Conservation (phyloP, 2,888 invertebrate genomes). For the Melinaea menophilus region DNA sequence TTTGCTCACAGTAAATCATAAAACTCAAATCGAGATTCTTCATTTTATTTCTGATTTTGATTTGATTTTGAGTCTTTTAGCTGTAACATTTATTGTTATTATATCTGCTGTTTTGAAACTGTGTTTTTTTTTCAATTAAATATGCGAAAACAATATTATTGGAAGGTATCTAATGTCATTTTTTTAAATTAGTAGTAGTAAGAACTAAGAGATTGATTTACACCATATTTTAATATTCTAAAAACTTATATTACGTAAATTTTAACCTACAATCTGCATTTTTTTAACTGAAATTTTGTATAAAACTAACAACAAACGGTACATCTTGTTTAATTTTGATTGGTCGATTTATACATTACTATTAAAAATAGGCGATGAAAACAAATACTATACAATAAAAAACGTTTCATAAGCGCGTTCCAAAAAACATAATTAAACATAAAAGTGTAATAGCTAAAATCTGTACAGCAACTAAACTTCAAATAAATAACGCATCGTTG, state of each 20-base stretch:
- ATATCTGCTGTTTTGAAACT: neutral
- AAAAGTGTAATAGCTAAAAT: constrained; percentile 7
- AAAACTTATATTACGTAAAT: too few species aligned
- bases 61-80: neutral
- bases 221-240: too few species aligned
- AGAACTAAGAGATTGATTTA: too few species aligned
- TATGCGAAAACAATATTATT: too few species aligned
- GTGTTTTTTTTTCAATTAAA: too few species aligned
- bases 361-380: neutral
- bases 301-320: too few species aligned
- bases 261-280: too few species aligned
- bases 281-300: too few species aligned
- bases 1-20: constrained; percentile 4
- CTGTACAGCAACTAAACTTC: constrained; percentile 11
- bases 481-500: constrained; percentile 31
- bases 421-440: constrained; percentile 5
- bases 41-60: neutral
- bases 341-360: too few species aligned
- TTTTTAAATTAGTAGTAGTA: too few species aligned
- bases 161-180: too few species aligned
- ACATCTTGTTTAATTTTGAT: too few species aligned
- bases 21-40: neutral
- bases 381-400: neutral
- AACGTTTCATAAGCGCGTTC: constrained; percentile 11
- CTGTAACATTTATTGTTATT: neutral